Base-by-base conservation (phyloP, 1,140 invertebrate genomes). In the Diprion similis region DNA sequence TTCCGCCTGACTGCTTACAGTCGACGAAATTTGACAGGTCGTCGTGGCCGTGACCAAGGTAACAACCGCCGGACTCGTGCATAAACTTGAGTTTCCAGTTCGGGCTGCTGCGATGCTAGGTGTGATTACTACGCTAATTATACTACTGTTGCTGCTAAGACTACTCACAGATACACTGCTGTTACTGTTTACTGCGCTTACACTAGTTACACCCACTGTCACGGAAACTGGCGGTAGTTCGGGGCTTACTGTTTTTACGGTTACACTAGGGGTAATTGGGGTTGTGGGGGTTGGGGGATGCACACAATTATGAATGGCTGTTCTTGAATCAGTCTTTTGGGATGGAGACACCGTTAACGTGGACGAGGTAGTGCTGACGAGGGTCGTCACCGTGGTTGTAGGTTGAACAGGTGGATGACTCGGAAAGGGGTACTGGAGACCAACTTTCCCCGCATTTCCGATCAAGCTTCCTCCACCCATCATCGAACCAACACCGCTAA, bases 381-480 rank as follows among this genome's bases (percentile, higher is more conserved):
- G 72, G 68, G 47, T 70, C 45, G 78, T 74, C 9, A 79, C 75
- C 10, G 75, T 77, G 71, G 18, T 80, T 68, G 83, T 85, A 70
- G 88, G 84, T 74, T 88, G 87, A 75, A 91, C 86, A 75, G 92
- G 91, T 79, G 93, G 93, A 89, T 93, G 92, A 85, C 91, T 92
- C 80, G 94, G 94, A 88, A 95, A 95, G 24, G 94, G 94, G 88
- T 95, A 95, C 80, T 95, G 94, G 46, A 95, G 84, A 37, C 93
- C 83, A 66, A 88, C 92, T 80, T 94, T 93, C 51, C 85, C 81
- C 68, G 85, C 77, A 9, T 68, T 65, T 47, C 51, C 46, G 48
- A 81, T 70, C 46, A 78, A 46, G 76, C 72, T 70, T 77, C 59
- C 51, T 76, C 64, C n/a, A 65, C 80, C 71, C 70, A 87, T 81